These are phyloP conservation scores for Cordylochernes scorpioides DNA, from an alignment of 2,888 invertebrate genomes.

Conservation along the genomic window DNA sequence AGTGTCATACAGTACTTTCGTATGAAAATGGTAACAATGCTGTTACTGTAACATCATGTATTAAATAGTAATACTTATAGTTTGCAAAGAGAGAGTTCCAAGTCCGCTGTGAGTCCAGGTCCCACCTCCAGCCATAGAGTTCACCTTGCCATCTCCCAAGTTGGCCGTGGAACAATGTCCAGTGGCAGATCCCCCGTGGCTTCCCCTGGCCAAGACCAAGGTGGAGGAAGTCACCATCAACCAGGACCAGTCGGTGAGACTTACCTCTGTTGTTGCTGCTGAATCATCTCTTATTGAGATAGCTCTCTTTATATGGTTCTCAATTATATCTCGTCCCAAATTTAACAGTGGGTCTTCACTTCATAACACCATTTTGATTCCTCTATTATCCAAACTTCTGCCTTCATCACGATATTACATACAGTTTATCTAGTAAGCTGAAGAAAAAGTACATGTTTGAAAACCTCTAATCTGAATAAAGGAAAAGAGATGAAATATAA, in stretches of 20 bases:
- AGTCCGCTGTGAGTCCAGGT: conserved; percentile 24
- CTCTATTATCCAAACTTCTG: background rate
- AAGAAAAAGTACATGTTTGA: too few species aligned
- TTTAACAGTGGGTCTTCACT: background rate
- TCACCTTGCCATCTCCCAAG: conserved; percentile 91
- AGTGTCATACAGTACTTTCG: too few species aligned
- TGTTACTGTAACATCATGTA: background rate
- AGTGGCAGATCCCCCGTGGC: conserved; percentile 96
- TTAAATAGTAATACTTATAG: background rate
- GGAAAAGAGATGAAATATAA: too few species aligned
- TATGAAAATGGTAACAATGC: too few species aligned
- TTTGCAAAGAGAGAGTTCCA: too few species aligned
- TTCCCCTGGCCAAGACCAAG: conserved; percentile 87
- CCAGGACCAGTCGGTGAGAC: conserved; percentile 64
- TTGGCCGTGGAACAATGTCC: conserved; percentile 82
- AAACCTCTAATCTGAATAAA: too few species aligned
- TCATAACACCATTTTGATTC: background rate
- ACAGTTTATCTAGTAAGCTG: too few species aligned
- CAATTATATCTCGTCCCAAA: too few species aligned
- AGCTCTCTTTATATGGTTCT: too few species aligned
- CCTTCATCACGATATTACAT: too few species aligned
- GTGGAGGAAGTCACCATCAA: conserved; percentile 95
- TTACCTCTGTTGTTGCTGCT: conserved; percentile 1
- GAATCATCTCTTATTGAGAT: background rate
- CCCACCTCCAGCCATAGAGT: conserved; percentile 94